Percentiles rank a stretch among this genome's conserved stretches.
phyloP scores from a whole-genome alignment of 2,113 vertebrate genomes.

The Sphaerodactylus townsendi region DNA sequence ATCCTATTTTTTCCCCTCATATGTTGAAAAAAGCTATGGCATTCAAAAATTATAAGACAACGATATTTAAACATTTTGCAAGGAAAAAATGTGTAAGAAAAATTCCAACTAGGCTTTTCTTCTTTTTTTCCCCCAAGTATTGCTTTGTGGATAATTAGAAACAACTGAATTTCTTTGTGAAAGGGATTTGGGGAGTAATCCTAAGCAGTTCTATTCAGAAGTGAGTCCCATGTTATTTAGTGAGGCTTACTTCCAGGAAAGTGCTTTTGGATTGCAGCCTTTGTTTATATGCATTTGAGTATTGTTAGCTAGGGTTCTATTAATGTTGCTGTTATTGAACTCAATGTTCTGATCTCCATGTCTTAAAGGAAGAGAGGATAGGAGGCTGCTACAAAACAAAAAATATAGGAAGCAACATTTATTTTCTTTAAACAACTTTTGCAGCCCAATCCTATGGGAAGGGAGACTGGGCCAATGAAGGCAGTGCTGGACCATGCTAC shows the following conservation, averaged over 20 bases:
- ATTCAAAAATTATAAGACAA: constrained; percentile 14
- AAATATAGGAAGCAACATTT: not conserved
- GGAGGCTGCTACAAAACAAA: not conserved
- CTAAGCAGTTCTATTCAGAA: too few species aligned
- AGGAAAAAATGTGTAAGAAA: too few species aligned
- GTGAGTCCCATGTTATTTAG: too few species aligned
- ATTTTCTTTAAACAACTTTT: not conserved
- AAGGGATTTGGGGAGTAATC: too few species aligned
- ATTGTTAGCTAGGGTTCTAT: constrained; percentile 26
- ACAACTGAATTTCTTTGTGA: constrained; percentile 27
- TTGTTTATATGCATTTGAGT: constrained; percentile 39
- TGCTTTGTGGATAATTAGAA: constrained; percentile 46
- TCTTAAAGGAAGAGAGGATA: not conserved
- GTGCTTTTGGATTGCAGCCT: too few species aligned
- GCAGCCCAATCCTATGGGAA: too few species aligned
- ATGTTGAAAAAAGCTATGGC: constrained; percentile 5
- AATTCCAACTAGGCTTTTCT: constrained; percentile 12
- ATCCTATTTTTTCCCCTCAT: constrained; percentile 19
- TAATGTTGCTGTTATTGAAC: constrained; percentile 21
- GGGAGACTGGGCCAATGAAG: too few species aligned
- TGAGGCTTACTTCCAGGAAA: too few species aligned
- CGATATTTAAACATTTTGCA: not conserved
- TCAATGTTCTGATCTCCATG: constrained; percentile 12
- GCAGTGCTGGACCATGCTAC: too few species aligned
- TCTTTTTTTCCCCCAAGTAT: not conserved